Base-by-base conservation (phyloP, 2,888 invertebrate genomes). In the Keiferia lycopersicella region DNA sequence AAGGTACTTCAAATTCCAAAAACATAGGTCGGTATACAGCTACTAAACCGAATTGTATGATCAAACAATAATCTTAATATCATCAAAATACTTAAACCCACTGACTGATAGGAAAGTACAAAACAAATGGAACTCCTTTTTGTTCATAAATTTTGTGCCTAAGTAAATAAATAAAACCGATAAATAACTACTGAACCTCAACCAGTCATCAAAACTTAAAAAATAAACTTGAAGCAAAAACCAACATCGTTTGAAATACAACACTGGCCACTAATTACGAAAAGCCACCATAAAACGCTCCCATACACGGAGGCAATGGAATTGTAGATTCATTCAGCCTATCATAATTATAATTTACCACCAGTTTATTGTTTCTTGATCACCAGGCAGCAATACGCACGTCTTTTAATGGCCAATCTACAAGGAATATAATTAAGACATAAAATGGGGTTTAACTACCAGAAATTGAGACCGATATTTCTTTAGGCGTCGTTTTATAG, bases 371-470 rank as follows among this genome's bases (percentile, higher is more conserved):
- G 58, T 58, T 58, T 58, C 1, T 58, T 38, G 58, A 58, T 58
- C 58, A n/a, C 58, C 39, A 18, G 38, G 0, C 16, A 18, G 26
- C 51, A 20, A 18, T 30, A 45, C 7, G 39, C 39, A 11, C n/a
- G 14, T 6, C 8, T 59, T 59, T 39, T 39, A 20, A 39, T 12
- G 39, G 20, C 6, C 39, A 20, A 39, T 39, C 30, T 57, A 30
- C 34, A 51, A 18, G 1, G 16, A 22, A 20, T 18, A 45, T 60
- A 45, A 60, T 60, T 60, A 60, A 60, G 60, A 60, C 45, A 60
- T 60, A 60, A 60, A 60, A 60, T 60, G 26, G 51, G 16, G 22
- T 51, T 51, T 51, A 22, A 60, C 41, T 41, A 20, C 14, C 45
- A 45, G 60, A 45, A 60, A 60, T 45, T 60, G 45, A 51, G 51